These are phyloP conservation scores for Cheilosia grossa DNA, from an alignment of 2,888 invertebrate species.

Conservation along the genomic window DNA sequence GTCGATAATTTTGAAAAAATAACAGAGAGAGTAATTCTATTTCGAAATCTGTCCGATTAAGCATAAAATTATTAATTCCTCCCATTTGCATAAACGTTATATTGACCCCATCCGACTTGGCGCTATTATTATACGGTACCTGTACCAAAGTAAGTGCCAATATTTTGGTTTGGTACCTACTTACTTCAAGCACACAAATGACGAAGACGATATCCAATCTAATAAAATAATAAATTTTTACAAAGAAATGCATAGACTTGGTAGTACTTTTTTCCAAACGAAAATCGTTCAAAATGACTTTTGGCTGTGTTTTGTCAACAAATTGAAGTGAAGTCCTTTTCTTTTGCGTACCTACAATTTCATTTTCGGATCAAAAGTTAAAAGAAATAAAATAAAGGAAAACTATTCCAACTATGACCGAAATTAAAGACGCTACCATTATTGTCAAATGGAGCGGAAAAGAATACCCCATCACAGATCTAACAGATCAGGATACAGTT, in stretches of 20 bases:
- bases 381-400: neutral
- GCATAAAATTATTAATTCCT: no score
- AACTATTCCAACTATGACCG: slow-evolving; percentile 69
- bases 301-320: slow-evolving; percentile 67
- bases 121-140: no score
- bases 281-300: slow-evolving; percentile 39
- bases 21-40: no score
- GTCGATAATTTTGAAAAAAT: no score
- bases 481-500: slow-evolving; percentile 91
- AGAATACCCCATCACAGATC: slow-evolving; percentile 91
- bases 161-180: no score
- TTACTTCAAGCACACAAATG: no score
- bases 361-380: slow-evolving; percentile 7
- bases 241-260: slow-evolving; percentile 2
- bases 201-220: no score
- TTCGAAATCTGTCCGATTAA: no score
- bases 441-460: slow-evolving; percentile 97
- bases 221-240: no score
- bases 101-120: no score
- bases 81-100: no score
- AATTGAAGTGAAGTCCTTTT: slow-evolving; percentile 27
- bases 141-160: no score
- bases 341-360: slow-evolving; percentile 36
- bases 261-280: slow-evolving; percentile 30
- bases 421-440: slow-evolving; percentile 83